Evolutionary conservation across 2,888 invertebrate species (phyloP), one percentile per base, ranked within the genome.

Genomic region (Pandemis heparana): DNA sequence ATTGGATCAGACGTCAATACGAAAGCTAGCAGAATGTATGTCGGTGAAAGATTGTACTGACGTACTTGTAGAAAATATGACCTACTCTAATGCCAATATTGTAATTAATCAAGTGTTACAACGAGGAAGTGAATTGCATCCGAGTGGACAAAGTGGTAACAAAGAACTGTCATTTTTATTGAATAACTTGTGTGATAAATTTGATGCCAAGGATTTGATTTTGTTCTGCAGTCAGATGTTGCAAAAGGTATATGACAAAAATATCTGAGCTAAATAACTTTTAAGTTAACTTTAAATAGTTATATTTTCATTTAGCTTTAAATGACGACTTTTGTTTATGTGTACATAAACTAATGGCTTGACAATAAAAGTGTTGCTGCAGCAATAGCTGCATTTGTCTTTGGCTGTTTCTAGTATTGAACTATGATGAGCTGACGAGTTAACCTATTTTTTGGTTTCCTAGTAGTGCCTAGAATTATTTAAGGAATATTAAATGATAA

Each of bases 221-320:
- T 76, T 87, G 71, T 85, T 91, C 66, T 90, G 92, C 82, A 88
- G 86, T 81, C 78, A 89, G 10, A 72, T 92, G 64, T 79, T 92
- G 65, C 84, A 84, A 64, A 85, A 83, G 70, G 76, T 87, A 23
- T 81, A 88, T 75, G 82, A 88, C 41, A 89, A 85, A 74, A 76
- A 81, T 53, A 61, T 75, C 12, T 83, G 81, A 74, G 16, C 63
- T 41, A 53, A 61, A 53, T 74, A 74, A 48, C 51, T 68, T 65
- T 63, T 65, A 66, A 38, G 53, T 69, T 69, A 59, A 48, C 32
- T 53, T 53, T 53, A n/a, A n/a, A 48, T 14, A n/a, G n/a, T 48
- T 53, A 53, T 18, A 18, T 53, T 18, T 46, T 65, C 16, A 53
- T 18, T 6, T 64, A 68, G 67, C 59, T 68, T 60, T 32, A 60